These are phyloP conservation scores for Calliphora vomitoria DNA, from an alignment of 2,888 invertebrate species.

Conservation along the genomic window DNA sequence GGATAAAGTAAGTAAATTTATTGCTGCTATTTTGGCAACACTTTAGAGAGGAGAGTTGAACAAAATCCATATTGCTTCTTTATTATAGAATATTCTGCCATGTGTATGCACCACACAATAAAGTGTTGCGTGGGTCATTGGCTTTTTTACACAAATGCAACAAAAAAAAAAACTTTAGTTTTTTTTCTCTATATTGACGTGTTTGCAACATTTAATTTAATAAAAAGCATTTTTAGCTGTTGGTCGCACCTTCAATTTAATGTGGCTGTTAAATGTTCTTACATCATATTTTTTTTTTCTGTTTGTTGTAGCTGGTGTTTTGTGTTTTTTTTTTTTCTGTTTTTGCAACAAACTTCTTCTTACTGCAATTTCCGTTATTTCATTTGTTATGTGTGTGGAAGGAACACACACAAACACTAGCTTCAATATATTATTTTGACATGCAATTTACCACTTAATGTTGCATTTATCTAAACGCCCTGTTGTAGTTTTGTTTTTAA, in stretches of 20 bases:
- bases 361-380: constrained; percentile 71
- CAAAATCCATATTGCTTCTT: constrained; percentile 49
- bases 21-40: constrained; percentile 35
- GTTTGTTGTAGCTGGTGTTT: constrained; percentile 47
- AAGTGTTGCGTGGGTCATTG: constrained; percentile 73
- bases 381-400: constrained; percentile 35
- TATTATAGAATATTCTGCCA: constrained; percentile 49
- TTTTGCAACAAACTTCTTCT: constrained; percentile 37
- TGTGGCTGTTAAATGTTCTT: constrained; percentile 60
- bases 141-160: constrained; percentile 46
- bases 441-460: constrained; percentile 70
- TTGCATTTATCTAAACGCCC: constrained; percentile 65
- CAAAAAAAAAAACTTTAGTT: constrained; percentile 2
- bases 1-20: constrained; percentile 34
- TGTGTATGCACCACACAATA: constrained; percentile 53
- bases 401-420: constrained; percentile 20
- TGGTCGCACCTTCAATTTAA: constrained; percentile 71
- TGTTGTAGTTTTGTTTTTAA: constrained; percentile 31
- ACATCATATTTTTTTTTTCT: constrained; percentile 54
- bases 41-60: constrained; percentile 7
- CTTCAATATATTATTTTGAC: constrained; percentile 61
- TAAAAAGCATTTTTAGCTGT: constrained; percentile 71
- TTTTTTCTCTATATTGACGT: constrained; percentile 52
- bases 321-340: background rate
- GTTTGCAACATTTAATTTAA: constrained; percentile 73